Evolutionary conservation across 2,113 vertebrate species (phyloP).

Genomic region (Calypte anna): DNA sequence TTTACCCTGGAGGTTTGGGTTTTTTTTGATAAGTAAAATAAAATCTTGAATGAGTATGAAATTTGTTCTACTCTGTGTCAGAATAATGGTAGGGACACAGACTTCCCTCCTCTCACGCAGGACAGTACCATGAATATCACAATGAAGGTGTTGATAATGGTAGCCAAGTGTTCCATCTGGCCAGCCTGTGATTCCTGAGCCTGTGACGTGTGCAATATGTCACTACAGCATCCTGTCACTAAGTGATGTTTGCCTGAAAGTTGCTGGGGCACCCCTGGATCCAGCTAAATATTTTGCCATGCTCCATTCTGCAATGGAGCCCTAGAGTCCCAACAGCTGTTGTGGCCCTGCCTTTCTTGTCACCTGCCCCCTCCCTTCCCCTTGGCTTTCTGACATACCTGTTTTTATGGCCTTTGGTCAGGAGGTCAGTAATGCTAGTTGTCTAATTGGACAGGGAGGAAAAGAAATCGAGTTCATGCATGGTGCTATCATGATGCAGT

Average conservation of each 20-base stretch:
- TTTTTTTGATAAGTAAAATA: neutral
- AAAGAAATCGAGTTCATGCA: neutral
- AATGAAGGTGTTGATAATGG: rapidly evolving
- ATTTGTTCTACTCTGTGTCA: neutral
- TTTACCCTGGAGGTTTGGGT: neutral
- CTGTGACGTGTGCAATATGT: neutral
- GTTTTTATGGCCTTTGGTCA: neutral
- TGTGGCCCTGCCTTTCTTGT: neutral
- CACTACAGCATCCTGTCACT: too few species aligned
- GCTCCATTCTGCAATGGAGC: neutral
- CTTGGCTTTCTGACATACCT: neutral
- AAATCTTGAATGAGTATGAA: neutral
- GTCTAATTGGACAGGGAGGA: neutral
- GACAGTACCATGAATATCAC: rapidly evolving
- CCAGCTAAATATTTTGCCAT: neutral
- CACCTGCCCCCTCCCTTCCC: neutral
- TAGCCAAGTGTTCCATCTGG: rapidly evolving
- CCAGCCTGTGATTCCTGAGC: neutral
- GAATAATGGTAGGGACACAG: neutral
- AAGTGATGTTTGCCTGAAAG: neutral
- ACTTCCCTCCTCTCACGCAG: neutral
- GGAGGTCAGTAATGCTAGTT: neutral
- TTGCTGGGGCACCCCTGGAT: neutral
- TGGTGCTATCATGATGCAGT: neutral
- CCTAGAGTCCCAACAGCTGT: neutral